Conservation (phyloP, 2,888 invertebrate genomes). For the Dasypolia templi region DNA sequence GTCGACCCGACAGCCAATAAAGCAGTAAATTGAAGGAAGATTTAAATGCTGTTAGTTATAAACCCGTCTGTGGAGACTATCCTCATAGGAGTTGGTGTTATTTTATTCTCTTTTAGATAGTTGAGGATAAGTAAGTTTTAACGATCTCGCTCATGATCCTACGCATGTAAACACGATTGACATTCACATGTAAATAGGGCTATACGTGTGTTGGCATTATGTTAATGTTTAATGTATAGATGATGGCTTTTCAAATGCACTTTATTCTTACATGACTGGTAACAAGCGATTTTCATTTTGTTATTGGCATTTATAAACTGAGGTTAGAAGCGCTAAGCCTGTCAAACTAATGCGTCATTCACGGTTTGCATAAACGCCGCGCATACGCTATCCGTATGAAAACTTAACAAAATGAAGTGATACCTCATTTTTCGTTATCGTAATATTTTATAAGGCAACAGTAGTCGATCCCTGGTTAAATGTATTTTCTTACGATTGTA, state of each 20-base stretch:
- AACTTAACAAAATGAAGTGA: not conserved
- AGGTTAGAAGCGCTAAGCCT: not conserved
- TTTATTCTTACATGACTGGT: constrained; percentile 23
- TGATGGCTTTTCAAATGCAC: constrained; percentile 33
- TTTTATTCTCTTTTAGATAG: constrained; percentile 34
- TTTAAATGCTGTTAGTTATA: constrained; percentile 36
- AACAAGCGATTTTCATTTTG: constrained; percentile 24
- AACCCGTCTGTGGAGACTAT: constrained; percentile 36
- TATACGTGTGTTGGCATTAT: constrained; percentile 33
- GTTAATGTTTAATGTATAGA: constrained; percentile 31
- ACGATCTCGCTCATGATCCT: constrained; percentile 13
- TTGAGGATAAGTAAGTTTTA: constrained; percentile 37
- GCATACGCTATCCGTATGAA: not conserved
- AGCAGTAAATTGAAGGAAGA: constrained; percentile 28
- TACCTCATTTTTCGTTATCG: not conserved
- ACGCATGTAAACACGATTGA: constrained; percentile 11
- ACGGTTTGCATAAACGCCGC: not conserved
- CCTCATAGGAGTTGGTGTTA: constrained; percentile 17
- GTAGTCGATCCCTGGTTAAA: not conserved
- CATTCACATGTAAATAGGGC: constrained; percentile 34
- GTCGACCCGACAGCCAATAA: constrained; percentile 6
- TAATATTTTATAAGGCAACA: not conserved
- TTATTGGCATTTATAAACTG: constrained; percentile 4
- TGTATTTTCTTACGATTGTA: not conserved
- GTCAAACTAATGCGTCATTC: constrained; percentile 5